A percentile compares a stretch with the other conserved stretches of the same genome.
Evolutionary conservation across 2,797 vertebrate genomes (phyloP).

Genomic region (Xyrichtys novacula): DNA sequence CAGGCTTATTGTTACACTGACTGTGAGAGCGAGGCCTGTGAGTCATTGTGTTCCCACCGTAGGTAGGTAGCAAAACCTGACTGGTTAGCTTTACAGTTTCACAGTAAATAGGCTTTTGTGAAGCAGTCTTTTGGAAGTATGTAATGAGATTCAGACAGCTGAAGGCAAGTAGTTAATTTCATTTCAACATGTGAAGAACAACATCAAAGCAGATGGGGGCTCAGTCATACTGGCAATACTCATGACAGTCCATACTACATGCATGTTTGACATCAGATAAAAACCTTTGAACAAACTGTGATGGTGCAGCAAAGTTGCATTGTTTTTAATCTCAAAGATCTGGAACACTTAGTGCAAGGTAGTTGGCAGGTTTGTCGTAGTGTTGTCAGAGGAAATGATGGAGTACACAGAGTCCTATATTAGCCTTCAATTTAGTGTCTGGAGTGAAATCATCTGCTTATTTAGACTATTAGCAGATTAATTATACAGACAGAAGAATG

Average conservation of each 20-base stretch:
- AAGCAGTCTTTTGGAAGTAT: conserved; percentile 49
- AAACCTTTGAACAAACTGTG: not conserved
- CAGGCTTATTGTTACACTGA: conserved; percentile 73
- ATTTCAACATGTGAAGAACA: conserved; percentile 21
- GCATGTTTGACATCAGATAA: not conserved
- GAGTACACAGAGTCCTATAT: not conserved
- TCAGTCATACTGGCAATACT: not conserved
- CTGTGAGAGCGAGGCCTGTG: conserved; percentile 74
- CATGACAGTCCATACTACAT: conserved; percentile 11
- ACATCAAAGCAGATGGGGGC: conserved; percentile 14
- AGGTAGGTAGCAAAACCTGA: conserved; percentile 83
- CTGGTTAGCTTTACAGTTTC: conserved; percentile 74
- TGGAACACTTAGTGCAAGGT: conserved; percentile 12
- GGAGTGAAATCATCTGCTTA: conserved; percentile 1
- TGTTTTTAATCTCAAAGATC: not conserved
- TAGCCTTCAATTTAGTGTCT: not conserved
- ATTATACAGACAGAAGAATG: not conserved
- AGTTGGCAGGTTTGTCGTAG: conserved; percentile 4
- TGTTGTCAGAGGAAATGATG: conserved; percentile 1
- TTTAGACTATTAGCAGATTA: not conserved
- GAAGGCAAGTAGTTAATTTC: conserved; percentile 23
- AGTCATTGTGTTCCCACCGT: conserved; percentile 79
- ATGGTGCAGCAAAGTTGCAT: not conserved
- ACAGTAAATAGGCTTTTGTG: conserved; percentile 71
- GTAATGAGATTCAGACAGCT: conserved; percentile 52